Evolutionary conservation across 2,113 vertebrate species (phyloP).

Genomic region (Rhynchopsitta pachyrhyncha): DNA sequence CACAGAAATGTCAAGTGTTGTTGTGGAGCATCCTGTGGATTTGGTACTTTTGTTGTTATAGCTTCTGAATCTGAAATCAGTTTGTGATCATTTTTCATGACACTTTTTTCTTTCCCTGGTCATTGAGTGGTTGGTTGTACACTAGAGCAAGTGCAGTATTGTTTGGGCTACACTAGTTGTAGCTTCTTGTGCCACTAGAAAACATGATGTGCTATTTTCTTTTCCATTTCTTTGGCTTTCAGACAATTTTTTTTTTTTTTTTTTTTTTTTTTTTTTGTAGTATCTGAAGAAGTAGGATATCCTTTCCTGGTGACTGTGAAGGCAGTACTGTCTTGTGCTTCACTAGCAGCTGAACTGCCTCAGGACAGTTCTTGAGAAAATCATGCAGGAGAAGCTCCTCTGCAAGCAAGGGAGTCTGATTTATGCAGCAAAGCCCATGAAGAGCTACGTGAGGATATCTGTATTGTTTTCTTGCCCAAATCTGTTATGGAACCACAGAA

Average conservation of each 20-base stretch:
- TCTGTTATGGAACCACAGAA: background rate
- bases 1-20: background rate
- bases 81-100: fast-evolving
- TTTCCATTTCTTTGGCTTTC: background rate
- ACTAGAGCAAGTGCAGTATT: background rate
- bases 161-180: background rate
- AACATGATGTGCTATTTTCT: background rate
- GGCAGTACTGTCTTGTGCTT: no score
- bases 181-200: background rate
- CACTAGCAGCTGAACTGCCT: no score
- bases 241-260: background rate
- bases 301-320: no score
- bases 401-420: no score
- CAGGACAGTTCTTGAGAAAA: no score
- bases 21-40: background rate
- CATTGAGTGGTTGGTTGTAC: background rate
- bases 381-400: no score
- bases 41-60: background rate
- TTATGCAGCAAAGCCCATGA: no score
- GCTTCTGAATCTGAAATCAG: background rate
- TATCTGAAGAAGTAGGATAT: no score
- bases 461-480: background rate
- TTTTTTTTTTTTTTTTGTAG: no score
- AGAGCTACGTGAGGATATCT: background rate
- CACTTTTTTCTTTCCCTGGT: background rate